Evolutionary conservation across 2,797 vertebrate genomes (phyloP).

Genomic region (Thunnus albacares): DNA sequence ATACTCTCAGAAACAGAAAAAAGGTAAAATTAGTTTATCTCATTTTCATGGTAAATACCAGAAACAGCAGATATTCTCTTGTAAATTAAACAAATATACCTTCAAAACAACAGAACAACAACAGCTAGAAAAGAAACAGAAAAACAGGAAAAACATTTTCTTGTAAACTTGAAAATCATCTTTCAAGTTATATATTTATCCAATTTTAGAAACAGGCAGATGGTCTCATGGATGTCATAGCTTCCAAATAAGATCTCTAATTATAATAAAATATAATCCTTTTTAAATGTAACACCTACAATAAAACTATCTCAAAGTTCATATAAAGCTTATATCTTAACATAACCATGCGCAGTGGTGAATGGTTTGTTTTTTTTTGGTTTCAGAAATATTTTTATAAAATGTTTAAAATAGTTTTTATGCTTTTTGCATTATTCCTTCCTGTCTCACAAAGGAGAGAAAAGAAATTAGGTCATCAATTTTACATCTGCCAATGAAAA

Average conservation of each 20-base stretch:
- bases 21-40: neutral
- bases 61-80: neutral
- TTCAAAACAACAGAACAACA: neutral
- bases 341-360: neutral
- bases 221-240: neutral
- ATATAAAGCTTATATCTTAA: too few relatives aligned
- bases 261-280: neutral
- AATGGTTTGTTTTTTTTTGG: neutral
- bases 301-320: neutral
- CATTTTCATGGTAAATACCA: neutral
- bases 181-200: neutral
- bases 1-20: neutral
- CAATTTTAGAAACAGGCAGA: neutral
- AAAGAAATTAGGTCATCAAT: neutral
- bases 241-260: neutral
- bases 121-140: too few relatives aligned
- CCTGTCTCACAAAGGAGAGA: neutral
- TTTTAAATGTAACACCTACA: neutral
- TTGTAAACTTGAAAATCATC: neutral
- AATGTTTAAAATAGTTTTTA: slow-evolving; percentile 8
- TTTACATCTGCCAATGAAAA: slow-evolving; percentile 3
- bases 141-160: neutral
- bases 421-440: neutral
- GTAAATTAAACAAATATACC: neutral
- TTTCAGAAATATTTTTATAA: slow-evolving; percentile 6